Base-by-base conservation (phyloP, 2,113 vertebrate genomes). In the Montifringilla adamsi region DNA sequence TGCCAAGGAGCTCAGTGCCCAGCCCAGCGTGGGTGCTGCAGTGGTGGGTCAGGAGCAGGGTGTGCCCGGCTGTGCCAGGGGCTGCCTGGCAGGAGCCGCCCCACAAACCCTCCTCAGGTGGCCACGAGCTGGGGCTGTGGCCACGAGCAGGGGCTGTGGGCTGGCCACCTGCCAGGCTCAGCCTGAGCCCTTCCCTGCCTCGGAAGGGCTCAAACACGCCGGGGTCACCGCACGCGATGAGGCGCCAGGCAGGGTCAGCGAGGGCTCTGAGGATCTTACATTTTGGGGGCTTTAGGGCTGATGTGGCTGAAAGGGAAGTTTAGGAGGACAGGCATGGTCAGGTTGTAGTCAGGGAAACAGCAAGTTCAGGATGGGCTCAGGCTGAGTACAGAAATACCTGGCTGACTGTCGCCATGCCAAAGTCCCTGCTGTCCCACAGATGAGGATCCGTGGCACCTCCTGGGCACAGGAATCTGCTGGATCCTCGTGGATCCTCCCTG, bases 211-310 rank as follows among this genome's bases (percentile, higher is more conserved):
- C 6, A 37, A 43, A 23, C 11, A 4, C 3, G 0, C 12, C 1
- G 0, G 17, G 6, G 14, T 28, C 33, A 3, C 3, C 4, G 4
- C 7, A 2, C 0, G 3, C 0, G 0, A 5, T 3, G 33, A 22
- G 50, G 35, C 0, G 0, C 31, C 63, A 4, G 83, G 58, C 8
- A n/a, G 2, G 63, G 46, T 18, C 49, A 46, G 72, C 30, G 1
- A 37, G 74, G 55, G n/a, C 41, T 10, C 33, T 16, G 7, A 11
- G 63, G 41, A 5, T 5, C 6, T 7, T 1, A 9, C 9, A 1
- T 6, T 15, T 7, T 3, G 21, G 31, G 8, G 8, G 2, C 8
- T 55, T 81, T 12, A 24, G 43, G 74, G 35, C 14, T 7, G 15
- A 72, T 9, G 18, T 2, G 43, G 56, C 58, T 43, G 33, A 35